phyloP scores from a whole-genome alignment of 2,888 invertebrate species.

The Sarcophaga variegata region DNA sequence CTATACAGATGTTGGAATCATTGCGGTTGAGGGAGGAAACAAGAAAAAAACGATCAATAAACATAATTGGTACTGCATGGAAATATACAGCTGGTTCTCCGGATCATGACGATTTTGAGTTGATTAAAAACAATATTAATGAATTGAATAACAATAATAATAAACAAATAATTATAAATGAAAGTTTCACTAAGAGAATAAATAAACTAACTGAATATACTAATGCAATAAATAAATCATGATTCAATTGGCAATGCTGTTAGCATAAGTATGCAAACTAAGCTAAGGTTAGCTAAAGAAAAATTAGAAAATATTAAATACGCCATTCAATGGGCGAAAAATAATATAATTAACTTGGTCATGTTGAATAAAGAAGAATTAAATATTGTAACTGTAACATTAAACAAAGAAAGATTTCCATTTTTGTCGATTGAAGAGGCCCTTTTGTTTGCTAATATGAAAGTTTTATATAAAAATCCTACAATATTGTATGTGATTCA shows the following conservation, averaged over 20 bases:
- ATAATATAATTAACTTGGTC: too few species aligned
- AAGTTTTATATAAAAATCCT: slow-evolving; percentile 33
- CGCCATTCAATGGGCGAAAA: too few species aligned
- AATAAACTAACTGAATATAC: slow-evolving; percentile 10
- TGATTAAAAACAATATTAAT: background rate
- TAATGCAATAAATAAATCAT: too few species aligned
- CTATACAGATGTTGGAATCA: slow-evolving; percentile 30
- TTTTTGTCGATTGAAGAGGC: slow-evolving; percentile 31
- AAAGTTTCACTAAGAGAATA: slow-evolving; percentile 16
- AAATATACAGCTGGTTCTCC: slow-evolving; percentile 1
- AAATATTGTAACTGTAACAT: slow-evolving; percentile 30
- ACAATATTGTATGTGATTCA: background rate
- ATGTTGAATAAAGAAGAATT: background rate
- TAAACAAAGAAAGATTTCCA: slow-evolving; percentile 18
- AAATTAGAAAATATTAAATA: too few species aligned
- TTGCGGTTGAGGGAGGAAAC: too few species aligned
- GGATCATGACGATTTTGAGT: background rate
- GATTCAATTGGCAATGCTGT: too few species aligned
- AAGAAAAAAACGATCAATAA: slow-evolving; percentile 19
- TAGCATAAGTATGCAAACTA: too few species aligned
- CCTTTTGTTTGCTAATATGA: slow-evolving; percentile 9
- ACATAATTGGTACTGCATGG: slow-evolving; percentile 29
- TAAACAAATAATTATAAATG: slow-evolving; percentile 12
- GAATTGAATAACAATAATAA: slow-evolving; percentile 10
- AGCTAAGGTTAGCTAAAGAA: too few species aligned